Evolutionary conservation across 2,888 invertebrate genomes (phyloP), one percentile per base, ranked within the genome.

Genomic region (Digitonthophagus gazella): DNA sequence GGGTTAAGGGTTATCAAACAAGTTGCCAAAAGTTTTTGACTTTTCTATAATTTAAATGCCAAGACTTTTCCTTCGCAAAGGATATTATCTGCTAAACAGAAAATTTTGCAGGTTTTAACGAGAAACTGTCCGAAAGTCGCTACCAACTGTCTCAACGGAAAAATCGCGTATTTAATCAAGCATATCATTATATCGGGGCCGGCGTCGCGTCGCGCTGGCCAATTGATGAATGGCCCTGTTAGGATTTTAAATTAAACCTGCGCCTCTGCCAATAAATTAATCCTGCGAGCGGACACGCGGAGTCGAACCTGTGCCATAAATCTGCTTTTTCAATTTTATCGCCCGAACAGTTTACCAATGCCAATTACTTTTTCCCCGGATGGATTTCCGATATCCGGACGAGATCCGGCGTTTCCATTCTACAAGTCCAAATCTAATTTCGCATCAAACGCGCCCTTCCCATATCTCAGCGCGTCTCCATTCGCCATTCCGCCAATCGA

Each of bases 171-270:
- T 66, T 66, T 56, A 67, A 65, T 65, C 65, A 61, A 54, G 61
- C 67, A 67, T 70, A 72, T 72, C 72, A 72, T 70, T 72, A 71
- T 72, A 68, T 67, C 56, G 65, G 67, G 64, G 71, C 16, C 67
- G 69, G 55, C 70, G 69, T 61, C 69, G 71, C 28, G 28, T 11
- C 28, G 28, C 28, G 3, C 28, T 44, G 28, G 28, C 28, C 28
- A 71, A 71, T 73, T 74, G 75, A 76, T 73, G 73, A 71, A 74
- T 72, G 73, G 69, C 67, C 70, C 73, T 72, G 72, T 76, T 75
- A 75, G 74, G 75, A 75, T 75, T 77, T 76, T 75, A 77, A 77
- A 76, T 77, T 77, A 76, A 77, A 76, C 76, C 73, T 69, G 74
- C 67, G 72, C 73, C 69, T 71, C 73, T 73, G 72, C 74, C 75